These are phyloP conservation scores for Stomatorhinus ivindoensis DNA, from an alignment of 2,113 vertebrate species.

Conservation along the genomic window DNA sequence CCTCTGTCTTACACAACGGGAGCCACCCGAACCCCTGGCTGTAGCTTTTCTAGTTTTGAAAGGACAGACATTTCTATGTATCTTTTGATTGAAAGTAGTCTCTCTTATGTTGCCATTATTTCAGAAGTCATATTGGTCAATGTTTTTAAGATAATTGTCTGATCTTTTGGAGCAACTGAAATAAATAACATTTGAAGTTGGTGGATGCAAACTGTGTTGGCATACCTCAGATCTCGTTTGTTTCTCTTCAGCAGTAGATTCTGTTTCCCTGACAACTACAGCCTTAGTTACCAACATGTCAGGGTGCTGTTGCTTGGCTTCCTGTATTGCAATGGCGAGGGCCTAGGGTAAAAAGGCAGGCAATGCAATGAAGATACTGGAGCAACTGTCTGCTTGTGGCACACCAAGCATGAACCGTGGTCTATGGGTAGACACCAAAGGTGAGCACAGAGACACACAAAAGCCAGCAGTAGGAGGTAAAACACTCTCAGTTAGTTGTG, in stretches of 20 bases:
- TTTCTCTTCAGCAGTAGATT: constrained; percentile 81
- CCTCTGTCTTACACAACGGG: background rate
- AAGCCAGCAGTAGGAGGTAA: background rate
- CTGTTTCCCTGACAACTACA: constrained; percentile 96
- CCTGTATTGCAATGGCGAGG: constrained; percentile 93
- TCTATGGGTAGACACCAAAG: background rate
- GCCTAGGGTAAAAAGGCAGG: constrained; percentile 58
- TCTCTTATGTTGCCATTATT: background rate
- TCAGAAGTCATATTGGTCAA: background rate
- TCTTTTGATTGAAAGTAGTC: background rate
- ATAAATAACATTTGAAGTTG: background rate
- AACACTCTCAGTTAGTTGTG: background rate
- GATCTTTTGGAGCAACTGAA: background rate
- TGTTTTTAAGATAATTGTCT: background rate
- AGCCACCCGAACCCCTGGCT: background rate
- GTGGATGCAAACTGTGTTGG: background rate
- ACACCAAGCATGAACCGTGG: background rate
- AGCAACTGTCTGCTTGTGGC: background rate
- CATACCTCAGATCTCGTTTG: constrained; percentile 77
- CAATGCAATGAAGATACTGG: background rate
- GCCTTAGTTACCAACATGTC: constrained; percentile 99
- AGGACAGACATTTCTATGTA: background rate
- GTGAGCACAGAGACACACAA: background rate
- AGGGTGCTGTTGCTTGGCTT: constrained; percentile 93
- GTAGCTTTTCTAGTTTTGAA: background rate